Percentiles rank a stretch among this genome's conserved stretches.
phyloP scores from a whole-genome alignment of 2,888 invertebrate species.

The Theristus sp. region DNA sequence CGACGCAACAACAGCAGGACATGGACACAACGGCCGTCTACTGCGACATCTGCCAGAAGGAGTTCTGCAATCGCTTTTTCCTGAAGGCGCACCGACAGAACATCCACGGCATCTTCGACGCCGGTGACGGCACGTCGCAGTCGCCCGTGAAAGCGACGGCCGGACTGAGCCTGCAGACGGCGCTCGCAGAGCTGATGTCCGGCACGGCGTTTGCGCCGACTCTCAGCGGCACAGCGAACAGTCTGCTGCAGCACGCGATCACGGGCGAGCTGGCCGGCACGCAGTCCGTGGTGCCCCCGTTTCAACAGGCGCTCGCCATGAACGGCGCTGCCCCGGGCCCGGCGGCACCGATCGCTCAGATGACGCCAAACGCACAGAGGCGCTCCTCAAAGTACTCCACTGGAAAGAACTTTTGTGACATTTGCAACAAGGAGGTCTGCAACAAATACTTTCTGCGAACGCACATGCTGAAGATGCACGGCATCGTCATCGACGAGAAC shows the following conservation, averaged over 20 bases:
- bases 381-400: slow-evolving; percentile 5
- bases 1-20: no score
- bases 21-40: no score
- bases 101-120: slow-evolving; percentile 30
- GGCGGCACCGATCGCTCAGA: slow-evolving; percentile 8
- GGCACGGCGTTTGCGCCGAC: no score
- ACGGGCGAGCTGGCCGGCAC: slow-evolving; percentile 5
- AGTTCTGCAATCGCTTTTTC: slow-evolving; percentile 37
- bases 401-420: slow-evolving; percentile 27
- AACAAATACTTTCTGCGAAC: slow-evolving; percentile 99
- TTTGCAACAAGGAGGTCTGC: slow-evolving; percentile 49
- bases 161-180: no score
- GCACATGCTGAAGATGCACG: slow-evolving; percentile 90
- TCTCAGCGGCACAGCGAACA: no score
- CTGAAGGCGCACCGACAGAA: slow-evolving; percentile 34
- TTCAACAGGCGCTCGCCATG: slow-evolving; percentile 7
- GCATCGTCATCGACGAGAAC: slow-evolving; percentile 32
- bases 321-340: slow-evolving; percentile 8
- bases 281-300: slow-evolving; percentile 7
- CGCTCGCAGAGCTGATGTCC: no score
- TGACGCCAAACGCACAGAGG: background rate
- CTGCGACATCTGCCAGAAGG: slow-evolving; percentile 34
- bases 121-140: background rate
- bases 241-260: background rate
- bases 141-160: background rate